Evolutionary conservation across 2,113 vertebrate species (phyloP).

Genomic region (Anarhynchus alexandrinus): DNA sequence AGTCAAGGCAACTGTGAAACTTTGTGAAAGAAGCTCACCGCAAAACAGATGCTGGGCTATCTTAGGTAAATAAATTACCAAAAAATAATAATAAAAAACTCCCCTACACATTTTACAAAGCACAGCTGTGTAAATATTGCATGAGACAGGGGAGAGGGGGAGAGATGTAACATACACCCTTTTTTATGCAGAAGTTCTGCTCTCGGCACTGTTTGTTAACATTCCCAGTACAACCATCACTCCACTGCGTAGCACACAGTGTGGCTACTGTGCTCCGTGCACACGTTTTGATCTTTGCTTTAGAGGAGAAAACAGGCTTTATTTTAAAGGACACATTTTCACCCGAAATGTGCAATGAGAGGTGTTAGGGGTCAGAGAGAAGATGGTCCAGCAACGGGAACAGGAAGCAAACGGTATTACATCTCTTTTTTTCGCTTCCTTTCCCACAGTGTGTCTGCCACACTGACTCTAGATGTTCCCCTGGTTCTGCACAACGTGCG

Average conservation of each 20-base stretch:
- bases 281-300: constrained; percentile 7
- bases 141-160: constrained; percentile 40
- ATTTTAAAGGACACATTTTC: background rate
- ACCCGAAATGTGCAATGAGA: background rate
- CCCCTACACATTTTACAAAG: constrained; percentile 62
- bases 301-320: background rate
- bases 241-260: background rate
- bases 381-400: background rate
- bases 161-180: constrained; percentile 39
- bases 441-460: background rate
- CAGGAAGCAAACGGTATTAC: background rate
- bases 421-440: background rate
- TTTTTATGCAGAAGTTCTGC: constrained; percentile 57
- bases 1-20: constrained; percentile 67
- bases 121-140: constrained; percentile 63
- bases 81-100: constrained; percentile 56
- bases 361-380: background rate
- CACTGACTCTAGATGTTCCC: background rate
- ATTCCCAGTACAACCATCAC: constrained; percentile 55
- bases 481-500: background rate
- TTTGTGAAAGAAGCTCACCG: constrained; percentile 48
- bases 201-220: constrained; percentile 57
- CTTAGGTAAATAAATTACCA: constrained; percentile 69
- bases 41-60: constrained; percentile 61
- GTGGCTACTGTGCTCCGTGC: constrained; percentile 38